phyloP scores from a whole-genome alignment of 2,113 vertebrate genomes.

The Myiozetetes cayanensis region DNA sequence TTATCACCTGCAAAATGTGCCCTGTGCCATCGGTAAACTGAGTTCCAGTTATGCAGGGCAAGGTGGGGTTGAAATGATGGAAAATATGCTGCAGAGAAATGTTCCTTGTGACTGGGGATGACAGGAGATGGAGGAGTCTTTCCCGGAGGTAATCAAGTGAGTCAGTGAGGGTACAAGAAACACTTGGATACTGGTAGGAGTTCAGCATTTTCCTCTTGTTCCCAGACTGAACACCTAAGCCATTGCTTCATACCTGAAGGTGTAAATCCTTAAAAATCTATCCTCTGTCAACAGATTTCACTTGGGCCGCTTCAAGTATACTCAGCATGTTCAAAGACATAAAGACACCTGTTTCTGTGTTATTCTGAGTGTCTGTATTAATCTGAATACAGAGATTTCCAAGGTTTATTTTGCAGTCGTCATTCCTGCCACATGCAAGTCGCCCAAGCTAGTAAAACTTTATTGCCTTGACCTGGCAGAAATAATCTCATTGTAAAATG shows the following conservation, averaged over 20 bases:
- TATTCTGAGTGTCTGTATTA: background rate
- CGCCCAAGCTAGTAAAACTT: background rate
- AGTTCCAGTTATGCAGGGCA: background rate
- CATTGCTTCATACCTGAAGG: background rate
- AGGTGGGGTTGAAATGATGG: background rate
- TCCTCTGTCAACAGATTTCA: background rate
- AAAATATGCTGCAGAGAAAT: background rate
- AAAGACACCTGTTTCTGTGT: background rate
- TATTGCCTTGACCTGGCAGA: background rate
- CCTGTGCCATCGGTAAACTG: background rate
- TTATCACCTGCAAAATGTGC: background rate
- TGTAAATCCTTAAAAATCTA: background rate
- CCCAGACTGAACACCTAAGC: background rate
- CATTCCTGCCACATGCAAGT: background rate
- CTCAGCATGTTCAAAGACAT: background rate
- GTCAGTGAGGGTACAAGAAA: background rate
- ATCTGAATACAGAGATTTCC: background rate
- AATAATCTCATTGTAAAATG: background rate
- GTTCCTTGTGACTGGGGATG: background rate
- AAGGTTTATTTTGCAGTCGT: background rate
- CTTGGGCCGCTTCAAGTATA: background rate
- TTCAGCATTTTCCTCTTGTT: background rate
- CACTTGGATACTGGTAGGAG: background rate
- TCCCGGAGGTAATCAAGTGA: background rate
- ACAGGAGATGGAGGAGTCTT: background rate